Percentiles rank a stretch among this genome's conserved stretches.
Evolutionary conservation across 2,797 vertebrate species (phyloP).

Genomic region (Amphiprion clarkii): DNA sequence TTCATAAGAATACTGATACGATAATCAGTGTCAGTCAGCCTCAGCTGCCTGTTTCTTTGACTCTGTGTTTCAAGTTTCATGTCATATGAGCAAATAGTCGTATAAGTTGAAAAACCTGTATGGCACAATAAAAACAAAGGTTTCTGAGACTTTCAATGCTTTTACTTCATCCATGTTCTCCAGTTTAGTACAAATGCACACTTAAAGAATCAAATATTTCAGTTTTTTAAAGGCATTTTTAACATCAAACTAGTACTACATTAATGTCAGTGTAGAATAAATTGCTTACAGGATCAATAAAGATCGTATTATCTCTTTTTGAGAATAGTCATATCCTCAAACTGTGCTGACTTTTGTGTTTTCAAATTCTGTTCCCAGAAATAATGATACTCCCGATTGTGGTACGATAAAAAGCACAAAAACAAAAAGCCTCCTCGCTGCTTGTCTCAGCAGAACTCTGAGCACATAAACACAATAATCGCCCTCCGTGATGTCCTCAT

Average conservation of each 20-base stretch:
- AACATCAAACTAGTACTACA: no score
- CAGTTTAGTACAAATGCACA: no score
- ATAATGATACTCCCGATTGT: not conserved
- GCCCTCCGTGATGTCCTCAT: not conserved
- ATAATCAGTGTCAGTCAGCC: not conserved
- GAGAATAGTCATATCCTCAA: no score
- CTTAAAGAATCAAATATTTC: no score
- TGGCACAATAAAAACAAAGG: not conserved
- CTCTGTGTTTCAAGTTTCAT: conserved; percentile 41
- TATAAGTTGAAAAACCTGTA: conserved; percentile 11
- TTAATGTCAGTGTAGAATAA: no score
- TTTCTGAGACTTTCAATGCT: not conserved
- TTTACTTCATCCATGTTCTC: no score
- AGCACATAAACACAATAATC: not conserved
- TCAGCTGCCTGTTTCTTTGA: not conserved
- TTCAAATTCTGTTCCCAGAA: not conserved
- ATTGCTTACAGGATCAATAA: no score
- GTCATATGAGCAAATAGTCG: conserved; percentile 18
- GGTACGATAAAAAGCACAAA: not conserved
- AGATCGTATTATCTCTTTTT: no score
- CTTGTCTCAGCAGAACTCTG: conserved; percentile 11
- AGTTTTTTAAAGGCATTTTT: no score
- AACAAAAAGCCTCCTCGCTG: not conserved
- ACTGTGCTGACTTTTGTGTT: no score
- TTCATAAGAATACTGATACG: no score